Percentiles rank a stretch among this genome's conserved stretches.
Conservation (phyloP, 1,140 invertebrate species). For the Lepidostoma basale region DNA sequence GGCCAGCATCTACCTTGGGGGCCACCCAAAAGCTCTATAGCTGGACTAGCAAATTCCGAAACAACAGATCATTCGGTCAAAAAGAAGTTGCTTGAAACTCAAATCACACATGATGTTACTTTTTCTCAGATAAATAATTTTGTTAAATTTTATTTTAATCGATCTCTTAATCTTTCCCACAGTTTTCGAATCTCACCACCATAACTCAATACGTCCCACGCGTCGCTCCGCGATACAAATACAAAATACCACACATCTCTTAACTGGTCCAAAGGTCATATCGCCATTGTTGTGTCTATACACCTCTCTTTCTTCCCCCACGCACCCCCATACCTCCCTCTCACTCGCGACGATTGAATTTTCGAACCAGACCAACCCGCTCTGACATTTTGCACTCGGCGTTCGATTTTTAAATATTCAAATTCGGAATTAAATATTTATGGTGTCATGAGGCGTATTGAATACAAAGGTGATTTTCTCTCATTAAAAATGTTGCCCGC, state of each 20-base stretch:
- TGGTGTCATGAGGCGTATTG: background rate
- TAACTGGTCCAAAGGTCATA: slow-evolving; percentile 27
- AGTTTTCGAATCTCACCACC: background rate
- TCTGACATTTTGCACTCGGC: slow-evolving; percentile 24
- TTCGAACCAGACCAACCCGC: too few relatives aligned
- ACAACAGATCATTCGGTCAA: too few relatives aligned
- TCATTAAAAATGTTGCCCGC: slow-evolving; percentile 6
- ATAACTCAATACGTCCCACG: slow-evolving; percentile 2
- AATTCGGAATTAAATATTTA: slow-evolving; percentile 25
- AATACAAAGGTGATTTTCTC: background rate
- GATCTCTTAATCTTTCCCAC: too few relatives aligned
- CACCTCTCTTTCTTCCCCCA: background rate
- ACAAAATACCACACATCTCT: slow-evolving; percentile 24
- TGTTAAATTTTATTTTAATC: too few relatives aligned
- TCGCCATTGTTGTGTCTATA: slow-evolving; percentile 7
- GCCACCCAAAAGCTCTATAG: too few relatives aligned
- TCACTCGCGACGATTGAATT: too few relatives aligned
- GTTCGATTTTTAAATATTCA: slow-evolving; percentile 22
- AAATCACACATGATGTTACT: too few relatives aligned
- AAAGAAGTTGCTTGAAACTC: too few relatives aligned
- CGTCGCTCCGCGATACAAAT: background rate
- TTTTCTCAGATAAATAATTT: too few relatives aligned
- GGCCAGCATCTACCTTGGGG: too few relatives aligned
- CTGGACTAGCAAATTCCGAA: too few relatives aligned
- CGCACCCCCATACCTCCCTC: background rate